Conservation (phyloP, 2,797 vertebrate genomes). For the Sitta carolinensis region DNA sequence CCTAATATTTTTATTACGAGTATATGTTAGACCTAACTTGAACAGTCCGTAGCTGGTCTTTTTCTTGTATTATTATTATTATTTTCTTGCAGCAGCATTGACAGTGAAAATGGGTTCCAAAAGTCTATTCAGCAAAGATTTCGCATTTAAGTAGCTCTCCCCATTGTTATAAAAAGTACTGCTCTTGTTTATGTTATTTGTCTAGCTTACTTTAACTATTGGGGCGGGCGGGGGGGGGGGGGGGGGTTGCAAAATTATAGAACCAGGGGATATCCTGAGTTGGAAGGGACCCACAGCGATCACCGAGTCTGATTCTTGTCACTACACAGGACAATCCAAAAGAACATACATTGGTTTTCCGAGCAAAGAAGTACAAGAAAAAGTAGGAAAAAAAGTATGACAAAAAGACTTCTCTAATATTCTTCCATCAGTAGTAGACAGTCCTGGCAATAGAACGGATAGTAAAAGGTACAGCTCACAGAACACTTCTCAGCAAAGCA, state of each 20-base stretch:
- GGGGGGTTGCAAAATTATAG: neutral
- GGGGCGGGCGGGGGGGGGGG: no score
- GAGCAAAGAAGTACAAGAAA: neutral
- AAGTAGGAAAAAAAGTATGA: neutral
- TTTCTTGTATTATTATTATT: neutral
- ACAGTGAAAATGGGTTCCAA: neutral
- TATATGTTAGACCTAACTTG: neutral
- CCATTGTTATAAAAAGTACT: neutral
- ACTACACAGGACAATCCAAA: neutral
- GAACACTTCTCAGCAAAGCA: neutral
- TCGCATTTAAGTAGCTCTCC: neutral
- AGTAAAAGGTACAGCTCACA: neutral
- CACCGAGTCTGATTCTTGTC: no score
- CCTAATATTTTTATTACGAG: neutral
- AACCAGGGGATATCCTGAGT: neutral
- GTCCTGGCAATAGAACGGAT: neutral
- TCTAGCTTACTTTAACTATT: neutral
- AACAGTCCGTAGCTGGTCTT: neutral
- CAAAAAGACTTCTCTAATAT: neutral
- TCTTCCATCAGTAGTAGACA: neutral
- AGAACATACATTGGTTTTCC: neutral
- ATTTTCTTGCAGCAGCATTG: neutral
- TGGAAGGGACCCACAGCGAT: neutral
- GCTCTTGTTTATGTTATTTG: neutral
- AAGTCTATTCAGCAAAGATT: neutral